Conservation (phyloP, 2,888 invertebrate species). For the Chorisops tibialis region DNA sequence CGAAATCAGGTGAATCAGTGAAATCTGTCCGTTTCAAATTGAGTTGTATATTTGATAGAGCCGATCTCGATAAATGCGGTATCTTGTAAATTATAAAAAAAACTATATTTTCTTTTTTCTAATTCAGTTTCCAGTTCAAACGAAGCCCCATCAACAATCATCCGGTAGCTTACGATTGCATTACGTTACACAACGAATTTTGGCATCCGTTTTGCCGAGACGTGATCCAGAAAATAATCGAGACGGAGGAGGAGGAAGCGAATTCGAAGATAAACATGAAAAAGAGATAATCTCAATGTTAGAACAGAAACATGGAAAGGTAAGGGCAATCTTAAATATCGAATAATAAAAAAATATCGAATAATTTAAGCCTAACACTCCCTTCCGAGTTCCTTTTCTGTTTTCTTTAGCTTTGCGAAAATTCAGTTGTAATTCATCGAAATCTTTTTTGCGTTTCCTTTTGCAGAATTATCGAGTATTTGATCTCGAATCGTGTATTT, state of each 20-base stretch:
- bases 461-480: constrained; percentile 40
- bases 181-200: constrained; percentile 41
- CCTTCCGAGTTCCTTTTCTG: no score
- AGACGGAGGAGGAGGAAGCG: constrained; percentile 31
- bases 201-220: constrained; percentile 39
- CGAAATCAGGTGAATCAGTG: no score
- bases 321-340: constrained; percentile 28
- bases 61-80: no score
- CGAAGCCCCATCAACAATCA: constrained; percentile 27
- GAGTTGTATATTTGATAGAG: no score
- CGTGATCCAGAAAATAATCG: constrained; percentile 23
- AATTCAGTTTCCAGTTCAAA: constrained; percentile 33
- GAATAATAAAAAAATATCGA: no score
- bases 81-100: no score
- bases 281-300: constrained; percentile 40
- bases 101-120: constrained; percentile 12
- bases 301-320: constrained; percentile 42
- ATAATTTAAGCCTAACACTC: no score
- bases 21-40: no score
- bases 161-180: constrained; percentile 36
- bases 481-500: constrained; percentile 41
- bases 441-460: constrained; percentile 15
- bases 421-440: background rate
- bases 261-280: constrained; percentile 38
- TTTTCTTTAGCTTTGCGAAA: background rate